Evolutionary conservation across 1,140 invertebrate species (phyloP), one percentile per base, ranked within the genome.

Genomic region (Heliothis subflexa): DNA sequence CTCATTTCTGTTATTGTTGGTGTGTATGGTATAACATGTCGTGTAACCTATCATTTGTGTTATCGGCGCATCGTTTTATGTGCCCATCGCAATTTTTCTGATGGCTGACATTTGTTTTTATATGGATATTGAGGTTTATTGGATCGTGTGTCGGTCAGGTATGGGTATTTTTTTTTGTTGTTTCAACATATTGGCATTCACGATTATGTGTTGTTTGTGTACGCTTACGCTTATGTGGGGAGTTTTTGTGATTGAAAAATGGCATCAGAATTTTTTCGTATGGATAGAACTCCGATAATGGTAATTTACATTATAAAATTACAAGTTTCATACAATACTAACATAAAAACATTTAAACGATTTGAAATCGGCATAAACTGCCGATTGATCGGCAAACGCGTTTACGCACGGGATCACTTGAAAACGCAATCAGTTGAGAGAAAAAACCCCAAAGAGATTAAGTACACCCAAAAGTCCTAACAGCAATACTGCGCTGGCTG

Each of bases 391-490:
- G 62, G 13, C 62, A 49, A 66, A 45, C 62, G 40, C 18, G 16
- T 66, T 66, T 49, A 66, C 62, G 62, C 62, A 66, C 62, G 62
- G 49, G 16, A 49, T 66, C 62, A 49, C 62, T 66, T 66, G 45
- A 66, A 66, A 66, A 66, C 62, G 62, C 62, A 66, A 66, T 66
- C 62, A 66, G 62, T 66, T 47, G 62, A 49, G 62, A 66, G 62
- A 66, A 66, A 66, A 66, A 66, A 18, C 2, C n/a, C 45, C 13
- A 40, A 47, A 47, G 45, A 50, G 28, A 62, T 62, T 13, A 62
- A 62, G 62, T 66, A 16, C 40, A 10, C 9, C 62, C 11, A 66
- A 49, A 66, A 66, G 62, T 66, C 49, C 16, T 11, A 66, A 49
- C 28, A 45, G 61, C 14, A 64, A 64, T 45, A 45, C 16, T 66